Evolutionary conservation across 2,888 invertebrate genomes (phyloP).

Genomic region (Drosophila mercatorum): DNA sequence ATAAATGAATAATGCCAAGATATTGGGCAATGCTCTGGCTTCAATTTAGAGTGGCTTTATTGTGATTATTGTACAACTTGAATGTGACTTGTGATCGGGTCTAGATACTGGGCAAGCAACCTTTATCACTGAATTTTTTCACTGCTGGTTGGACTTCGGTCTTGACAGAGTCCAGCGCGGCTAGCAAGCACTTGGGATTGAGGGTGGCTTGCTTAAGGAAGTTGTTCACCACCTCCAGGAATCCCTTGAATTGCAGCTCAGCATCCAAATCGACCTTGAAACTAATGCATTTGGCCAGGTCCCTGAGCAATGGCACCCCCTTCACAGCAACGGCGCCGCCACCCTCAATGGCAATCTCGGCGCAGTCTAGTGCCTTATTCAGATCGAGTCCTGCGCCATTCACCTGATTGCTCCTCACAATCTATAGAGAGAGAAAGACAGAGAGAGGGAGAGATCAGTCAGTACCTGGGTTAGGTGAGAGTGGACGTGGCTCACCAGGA

Average conservation of each 20-base stretch:
- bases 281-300: not conserved
- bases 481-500: slow-evolving; percentile 1
- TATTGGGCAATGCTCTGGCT: too few species aligned
- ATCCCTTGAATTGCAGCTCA: not conserved
- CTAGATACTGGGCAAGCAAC: not conserved
- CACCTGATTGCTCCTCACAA: not conserved
- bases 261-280: not conserved
- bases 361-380: not conserved
- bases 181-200: not conserved
- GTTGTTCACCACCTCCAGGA: not conserved
- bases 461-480: not conserved
- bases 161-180: not conserved
- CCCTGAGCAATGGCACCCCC: not conserved
- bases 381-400: slow-evolving; percentile 11
- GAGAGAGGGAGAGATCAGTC: not conserved
- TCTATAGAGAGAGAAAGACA: not conserved
- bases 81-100: not conserved
- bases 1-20: too few species aligned
- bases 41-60: too few species aligned
- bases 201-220: not conserved
- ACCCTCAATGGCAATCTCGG: not conserved
- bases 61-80: not conserved
- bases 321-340: not conserved
- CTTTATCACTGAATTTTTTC: not conserved
- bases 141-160: not conserved